Base-by-base conservation (phyloP, 2,888 invertebrate genomes). In the Miltochrista miniata region DNA sequence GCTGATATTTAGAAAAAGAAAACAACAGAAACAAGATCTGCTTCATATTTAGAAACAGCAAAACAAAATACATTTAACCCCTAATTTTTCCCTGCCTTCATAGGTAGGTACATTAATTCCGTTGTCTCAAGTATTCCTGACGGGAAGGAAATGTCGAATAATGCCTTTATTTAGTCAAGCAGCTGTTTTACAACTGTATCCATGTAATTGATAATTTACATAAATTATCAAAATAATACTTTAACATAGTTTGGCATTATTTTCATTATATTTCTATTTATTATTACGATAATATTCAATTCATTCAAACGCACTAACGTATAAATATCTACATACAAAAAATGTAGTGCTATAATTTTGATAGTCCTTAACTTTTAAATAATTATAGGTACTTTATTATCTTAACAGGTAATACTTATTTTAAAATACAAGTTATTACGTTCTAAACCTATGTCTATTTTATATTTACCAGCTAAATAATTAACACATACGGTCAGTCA, bases 401-500 rank as follows among this genome's bases (percentile, higher is more conserved):
- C 61, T n/a, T 10, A 48, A 14, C 56, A 54, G 15, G 1, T 24
- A 24, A 24, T 15, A 30, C 49, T 61, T 61, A 62, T 2, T 33
- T 41, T 52, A 36, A 54, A 62, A 61, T 48, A 51, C 54, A 56
- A 53, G 11, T 36, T 53, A 45, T 59, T 54, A 35, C 38, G 39
- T 52, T 7, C 54, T 61, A 62, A 57, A 53, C 55, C 55, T 36
- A 36, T 38, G 14, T 48, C 60, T 56, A 66, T 48, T 44, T 56
- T 41, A 51, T 50, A 53, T 38, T 43, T 52, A 54, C 38, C 51
- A 45, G 53, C 79, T 81, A 81, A 81, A 76, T 83, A 84, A 83
- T 81, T 85, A 85, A 80, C 82, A 76, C 75, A 80, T 80, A 82
- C 77, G 74, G 76, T 87, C 87, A 87, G 87, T 87, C 87, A 78